phyloP scores from a whole-genome alignment of 2,797 vertebrate species.

The Hemibagrus guttatus region DNA sequence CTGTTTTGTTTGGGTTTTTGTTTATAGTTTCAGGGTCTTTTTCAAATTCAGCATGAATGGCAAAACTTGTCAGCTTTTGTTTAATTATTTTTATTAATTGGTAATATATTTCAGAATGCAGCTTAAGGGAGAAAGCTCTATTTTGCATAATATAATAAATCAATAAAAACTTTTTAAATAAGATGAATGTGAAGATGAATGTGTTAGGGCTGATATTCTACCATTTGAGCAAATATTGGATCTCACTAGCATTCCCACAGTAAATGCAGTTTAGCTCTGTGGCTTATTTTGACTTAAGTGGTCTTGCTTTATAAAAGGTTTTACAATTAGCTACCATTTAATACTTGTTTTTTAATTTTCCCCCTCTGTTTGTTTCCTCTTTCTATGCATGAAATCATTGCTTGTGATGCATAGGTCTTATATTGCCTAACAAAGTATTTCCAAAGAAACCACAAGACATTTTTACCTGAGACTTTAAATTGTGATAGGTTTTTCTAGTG shows the following conservation, averaged over 20 bases:
- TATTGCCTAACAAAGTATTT: conserved; percentile 36
- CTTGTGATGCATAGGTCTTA: conserved; percentile 16
- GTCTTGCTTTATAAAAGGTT: conserved; percentile 14
- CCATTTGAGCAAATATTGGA: not conserved
- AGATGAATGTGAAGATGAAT: conserved; percentile 15
- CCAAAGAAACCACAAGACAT: conserved; percentile 45
- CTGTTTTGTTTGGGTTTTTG: not conserved
- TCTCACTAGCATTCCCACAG: not conserved
- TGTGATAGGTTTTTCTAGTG: conserved; percentile 17
- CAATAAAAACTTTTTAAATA: not conserved
- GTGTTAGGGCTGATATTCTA: not conserved
- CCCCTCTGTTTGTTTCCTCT: not conserved
- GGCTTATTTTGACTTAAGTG: not conserved
- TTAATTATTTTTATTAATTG: conserved; percentile 24
- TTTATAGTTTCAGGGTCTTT: not conserved
- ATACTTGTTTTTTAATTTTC: not conserved
- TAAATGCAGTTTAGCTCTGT: not conserved
- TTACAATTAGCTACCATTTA: not conserved
- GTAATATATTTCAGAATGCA: conserved; percentile 17
- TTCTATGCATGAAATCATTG: conserved; percentile 43
- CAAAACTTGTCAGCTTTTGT: conserved; percentile 4
- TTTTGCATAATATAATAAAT: conserved; percentile 5
- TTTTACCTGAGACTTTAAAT: conserved; percentile 18
- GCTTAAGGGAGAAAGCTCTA: conserved; percentile 3
- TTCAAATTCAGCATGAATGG: not conserved